These are phyloP conservation scores for Dendrocopos noguchii DNA, from an alignment of 2,113 vertebrate species.

Conservation along the genomic window DNA sequence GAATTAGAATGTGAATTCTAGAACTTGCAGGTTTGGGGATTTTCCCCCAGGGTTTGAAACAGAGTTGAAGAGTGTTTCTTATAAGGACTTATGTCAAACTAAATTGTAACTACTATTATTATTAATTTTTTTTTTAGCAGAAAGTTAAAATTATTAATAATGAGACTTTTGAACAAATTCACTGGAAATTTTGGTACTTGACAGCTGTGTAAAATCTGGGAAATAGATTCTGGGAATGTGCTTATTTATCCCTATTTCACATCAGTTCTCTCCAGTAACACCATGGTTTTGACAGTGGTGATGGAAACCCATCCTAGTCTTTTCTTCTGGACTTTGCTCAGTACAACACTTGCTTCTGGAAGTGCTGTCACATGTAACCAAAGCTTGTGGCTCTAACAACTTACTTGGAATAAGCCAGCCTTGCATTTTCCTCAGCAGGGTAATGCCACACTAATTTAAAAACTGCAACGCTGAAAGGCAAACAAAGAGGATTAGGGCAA, in stretches of 20 bases:
- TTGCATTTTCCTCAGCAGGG: neutral
- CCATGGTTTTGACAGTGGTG: neutral
- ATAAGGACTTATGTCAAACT: neutral
- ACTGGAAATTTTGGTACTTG: neutral
- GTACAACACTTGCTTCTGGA: neutral
- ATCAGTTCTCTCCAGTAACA: neutral
- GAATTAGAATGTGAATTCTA: neutral
- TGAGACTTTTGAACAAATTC: neutral
- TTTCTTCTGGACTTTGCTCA: neutral
- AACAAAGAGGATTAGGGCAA: constrained; percentile 39
- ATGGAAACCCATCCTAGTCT: neutral
- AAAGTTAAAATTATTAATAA: neutral
- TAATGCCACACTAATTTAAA: neutral
- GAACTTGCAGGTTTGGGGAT: rapidly evolving
- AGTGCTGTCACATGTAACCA: rapidly evolving
- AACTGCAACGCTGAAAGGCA: neutral
- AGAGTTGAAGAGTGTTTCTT: neutral
- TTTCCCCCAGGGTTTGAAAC: neutral
- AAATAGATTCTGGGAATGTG: neutral
- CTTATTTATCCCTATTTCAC: neutral
- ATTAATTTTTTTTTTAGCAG: neutral
- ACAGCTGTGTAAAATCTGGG: neutral
- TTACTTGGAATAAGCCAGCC: neutral
- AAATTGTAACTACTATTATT: neutral
- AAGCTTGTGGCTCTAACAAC: neutral